phyloP scores from a whole-genome alignment of 2,797 vertebrate species.

The Eidolon dupreanum region DNA sequence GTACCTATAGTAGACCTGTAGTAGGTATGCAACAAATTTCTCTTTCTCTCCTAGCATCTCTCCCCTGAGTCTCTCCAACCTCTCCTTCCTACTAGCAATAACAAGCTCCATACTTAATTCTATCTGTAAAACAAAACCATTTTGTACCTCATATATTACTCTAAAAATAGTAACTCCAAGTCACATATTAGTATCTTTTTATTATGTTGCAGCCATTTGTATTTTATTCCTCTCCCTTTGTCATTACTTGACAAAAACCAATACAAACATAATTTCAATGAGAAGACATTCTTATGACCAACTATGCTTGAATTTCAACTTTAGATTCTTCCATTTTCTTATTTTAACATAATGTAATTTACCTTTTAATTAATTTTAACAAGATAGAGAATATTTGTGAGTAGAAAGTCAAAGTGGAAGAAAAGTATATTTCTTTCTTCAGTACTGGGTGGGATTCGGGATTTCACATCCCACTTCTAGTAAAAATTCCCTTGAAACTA shows the following conservation, averaged over 20 bases:
- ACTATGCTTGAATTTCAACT: not conserved
- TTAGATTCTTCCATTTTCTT: slow-evolving; percentile 5
- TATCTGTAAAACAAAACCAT: not conserved
- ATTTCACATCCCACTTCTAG: not conserved
- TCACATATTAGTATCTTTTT: not conserved
- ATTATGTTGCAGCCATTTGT: not conserved
- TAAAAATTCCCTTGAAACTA: slow-evolving; percentile 22
- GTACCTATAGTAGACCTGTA: not conserved
- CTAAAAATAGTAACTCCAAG: not conserved
- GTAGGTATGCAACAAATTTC: not conserved
- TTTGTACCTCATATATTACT: not conserved
- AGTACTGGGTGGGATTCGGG: not conserved
- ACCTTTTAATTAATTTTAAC: slow-evolving; percentile 5
- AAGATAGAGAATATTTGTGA: slow-evolving; percentile 19
- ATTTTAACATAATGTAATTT: not conserved
- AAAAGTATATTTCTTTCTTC: not conserved
- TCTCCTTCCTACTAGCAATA: not conserved
- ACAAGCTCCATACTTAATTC: not conserved
- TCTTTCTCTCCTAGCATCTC: not conserved
- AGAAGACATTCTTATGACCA: not conserved
- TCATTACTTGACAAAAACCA: slow-evolving; percentile 12
- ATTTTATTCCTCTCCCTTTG: not conserved
- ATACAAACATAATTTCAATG: not conserved
- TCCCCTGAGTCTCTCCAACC: not conserved
- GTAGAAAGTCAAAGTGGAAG: not conserved